A percentile compares a stretch with the other conserved stretches of the same genome.
Conservation (phyloP, 1,140 invertebrate species). For the Aphis craccivora region DNA sequence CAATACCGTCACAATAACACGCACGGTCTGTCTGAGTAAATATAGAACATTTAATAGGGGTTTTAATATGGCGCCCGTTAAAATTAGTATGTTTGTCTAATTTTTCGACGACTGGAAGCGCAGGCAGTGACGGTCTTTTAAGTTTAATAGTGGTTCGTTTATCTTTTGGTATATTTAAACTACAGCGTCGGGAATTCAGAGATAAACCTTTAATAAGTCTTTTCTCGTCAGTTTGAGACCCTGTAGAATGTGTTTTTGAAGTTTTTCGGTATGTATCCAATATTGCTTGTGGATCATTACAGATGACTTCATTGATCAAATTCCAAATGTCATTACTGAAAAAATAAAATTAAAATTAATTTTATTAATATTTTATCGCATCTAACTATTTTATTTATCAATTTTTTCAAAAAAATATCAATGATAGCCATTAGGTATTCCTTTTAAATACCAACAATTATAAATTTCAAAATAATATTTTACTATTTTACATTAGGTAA, state of each 20-base stretch:
- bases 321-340: slow-evolving; percentile 62
- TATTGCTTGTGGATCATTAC: slow-evolving; percentile 20
- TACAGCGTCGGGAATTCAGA: background rate
- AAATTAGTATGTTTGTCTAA: background rate
- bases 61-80: background rate
- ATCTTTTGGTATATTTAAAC: slow-evolving; percentile 23
- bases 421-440: too few species aligned
- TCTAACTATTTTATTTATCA: background rate
- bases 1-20: background rate
- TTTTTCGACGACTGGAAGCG: background rate
- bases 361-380: background rate
- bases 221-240: slow-evolving; percentile 23
- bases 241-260: background rate
- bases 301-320: slow-evolving; percentile 62
- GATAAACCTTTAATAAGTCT: background rate
- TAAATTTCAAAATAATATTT: background rate
- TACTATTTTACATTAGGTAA: background rate
- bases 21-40: slow-evolving; percentile 22
- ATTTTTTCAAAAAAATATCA: background rate
- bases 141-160: slow-evolving; percentile 11
- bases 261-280: slow-evolving; percentile 5
- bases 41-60: slow-evolving; percentile 29
- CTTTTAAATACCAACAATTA: background rate
- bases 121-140: slow-evolving; percentile 10
- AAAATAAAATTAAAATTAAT: background rate